Evolutionary conservation across 2,888 invertebrate species (phyloP), one percentile per base, ranked within the genome.

Genomic region (Zygaena filipendulae): DNA sequence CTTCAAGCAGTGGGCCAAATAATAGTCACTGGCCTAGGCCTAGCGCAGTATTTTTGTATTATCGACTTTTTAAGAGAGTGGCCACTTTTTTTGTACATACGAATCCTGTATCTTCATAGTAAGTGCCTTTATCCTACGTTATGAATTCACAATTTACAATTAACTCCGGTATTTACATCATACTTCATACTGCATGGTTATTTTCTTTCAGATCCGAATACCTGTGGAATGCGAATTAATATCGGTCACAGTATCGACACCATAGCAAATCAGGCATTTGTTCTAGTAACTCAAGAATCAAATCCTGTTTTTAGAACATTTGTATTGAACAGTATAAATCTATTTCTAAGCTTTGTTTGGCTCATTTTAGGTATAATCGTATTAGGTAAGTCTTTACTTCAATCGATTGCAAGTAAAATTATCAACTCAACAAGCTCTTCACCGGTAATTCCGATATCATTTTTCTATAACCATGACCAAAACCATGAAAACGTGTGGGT

Each of bases 21-120:
- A 27, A 35, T 60, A 7, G 46, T 61, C 35, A 47, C 58, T 6
- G 38, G 56, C 2, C 30, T 68, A 18, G 49, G 48, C 6, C 19
- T 72, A 27, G 52, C 62, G 4, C 71, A 74, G 31, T 62, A 70
- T 35, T 69, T 59, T 44, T 71, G 71, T 38, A 23, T 66, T 4
- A 54, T 72, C 10, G 68, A 74, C 38, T 69, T 69, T 30, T 45
- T 74, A 3, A 50, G 52, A 28, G 57, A 56, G 28, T 30, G 62
- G 1, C 66, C 70, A 1, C 29, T 62, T 6, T 49, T 71, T 1
- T 22, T 71, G 2, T 72, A 59, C 33, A 47, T 72, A 2, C 55
- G 52, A 43, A 57, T 70, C 13, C 38, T 71, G 13, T 74, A 71
- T 41, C 66, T 64, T 31, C 60, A 67, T 38, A 69, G 74, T 74